Evolutionary conservation across 2,888 invertebrate genomes (phyloP).

Genomic region (Epicampocera succincta): DNA sequence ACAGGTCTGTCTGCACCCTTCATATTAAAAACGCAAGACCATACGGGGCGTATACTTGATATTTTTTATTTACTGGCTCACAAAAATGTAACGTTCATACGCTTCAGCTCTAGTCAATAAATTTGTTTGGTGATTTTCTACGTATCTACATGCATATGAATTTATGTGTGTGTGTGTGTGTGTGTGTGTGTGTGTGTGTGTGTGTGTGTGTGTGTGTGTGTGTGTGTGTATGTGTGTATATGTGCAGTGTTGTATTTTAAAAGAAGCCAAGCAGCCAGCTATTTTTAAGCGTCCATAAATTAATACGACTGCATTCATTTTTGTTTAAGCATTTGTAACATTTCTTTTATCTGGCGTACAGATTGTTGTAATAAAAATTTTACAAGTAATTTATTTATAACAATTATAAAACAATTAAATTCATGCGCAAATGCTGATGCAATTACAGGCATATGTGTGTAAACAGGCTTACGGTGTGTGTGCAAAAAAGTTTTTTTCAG

Average conservation of each 20-base stretch:
- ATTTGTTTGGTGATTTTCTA: slow-evolving; percentile 24
- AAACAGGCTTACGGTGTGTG: neutral
- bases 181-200: too few relatives aligned
- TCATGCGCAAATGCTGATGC: slow-evolving; percentile 45
- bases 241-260: neutral
- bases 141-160: too few relatives aligned
- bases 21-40: too few relatives aligned
- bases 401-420: slow-evolving; percentile 68
- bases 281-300: slow-evolving; percentile 25
- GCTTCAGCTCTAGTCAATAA: neutral
- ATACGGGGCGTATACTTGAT: too few relatives aligned
- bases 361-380: slow-evolving; percentile 64
- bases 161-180: too few relatives aligned
- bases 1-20: too few relatives aligned
- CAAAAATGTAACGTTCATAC: too few relatives aligned
- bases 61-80: too few relatives aligned
- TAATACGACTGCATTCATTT: slow-evolving; percentile 48
- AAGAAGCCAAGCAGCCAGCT: neutral
- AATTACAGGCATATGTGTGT: neutral
- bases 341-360: slow-evolving; percentile 47
- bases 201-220: too few relatives aligned
- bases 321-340: slow-evolving; percentile 32
- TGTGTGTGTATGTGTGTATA: neutral
- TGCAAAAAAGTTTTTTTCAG: neutral
- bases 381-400: slow-evolving; percentile 69